phyloP scores from a whole-genome alignment of 2,797 vertebrate genomes.

The Labroides dimidiatus region DNA sequence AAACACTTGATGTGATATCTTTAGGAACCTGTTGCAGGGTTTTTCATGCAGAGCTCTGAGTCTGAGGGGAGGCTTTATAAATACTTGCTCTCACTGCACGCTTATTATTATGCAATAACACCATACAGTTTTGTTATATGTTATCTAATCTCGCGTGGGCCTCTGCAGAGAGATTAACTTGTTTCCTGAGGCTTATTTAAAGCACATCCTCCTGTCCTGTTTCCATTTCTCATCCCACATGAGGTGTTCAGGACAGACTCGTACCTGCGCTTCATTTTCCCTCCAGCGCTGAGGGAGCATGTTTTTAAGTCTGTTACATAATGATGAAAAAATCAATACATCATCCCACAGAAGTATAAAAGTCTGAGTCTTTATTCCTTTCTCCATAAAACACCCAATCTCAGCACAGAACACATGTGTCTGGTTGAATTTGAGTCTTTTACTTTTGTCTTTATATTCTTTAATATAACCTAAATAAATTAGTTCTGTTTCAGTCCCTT shows the following conservation, averaged over 20 bases:
- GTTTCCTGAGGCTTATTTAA: conserved; percentile 7
- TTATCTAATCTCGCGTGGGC: background rate
- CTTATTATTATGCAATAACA: background rate
- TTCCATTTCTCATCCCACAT: background rate
- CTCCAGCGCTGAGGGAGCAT: background rate
- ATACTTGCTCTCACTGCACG: background rate
- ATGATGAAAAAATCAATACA: background rate
- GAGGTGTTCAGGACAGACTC: background rate
- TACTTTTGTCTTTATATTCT: too few species aligned
- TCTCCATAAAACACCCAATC: background rate
- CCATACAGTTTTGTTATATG: background rate
- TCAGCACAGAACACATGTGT: too few species aligned
- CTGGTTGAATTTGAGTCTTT: too few species aligned
- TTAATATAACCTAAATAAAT: too few species aligned
- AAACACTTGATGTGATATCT: background rate
- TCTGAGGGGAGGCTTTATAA: background rate
- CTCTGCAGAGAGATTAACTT: conserved; percentile 2
- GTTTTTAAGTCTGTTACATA: background rate
- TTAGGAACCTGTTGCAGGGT: background rate
- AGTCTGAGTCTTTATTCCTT: background rate
- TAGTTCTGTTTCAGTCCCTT: too few species aligned
- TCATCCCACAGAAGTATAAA: background rate
- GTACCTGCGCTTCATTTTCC: background rate
- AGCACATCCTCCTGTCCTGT: background rate
- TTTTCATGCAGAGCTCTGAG: background rate